Conservation (phyloP, 2,797 vertebrate species). For the Dromococcyx pavoninus region DNA sequence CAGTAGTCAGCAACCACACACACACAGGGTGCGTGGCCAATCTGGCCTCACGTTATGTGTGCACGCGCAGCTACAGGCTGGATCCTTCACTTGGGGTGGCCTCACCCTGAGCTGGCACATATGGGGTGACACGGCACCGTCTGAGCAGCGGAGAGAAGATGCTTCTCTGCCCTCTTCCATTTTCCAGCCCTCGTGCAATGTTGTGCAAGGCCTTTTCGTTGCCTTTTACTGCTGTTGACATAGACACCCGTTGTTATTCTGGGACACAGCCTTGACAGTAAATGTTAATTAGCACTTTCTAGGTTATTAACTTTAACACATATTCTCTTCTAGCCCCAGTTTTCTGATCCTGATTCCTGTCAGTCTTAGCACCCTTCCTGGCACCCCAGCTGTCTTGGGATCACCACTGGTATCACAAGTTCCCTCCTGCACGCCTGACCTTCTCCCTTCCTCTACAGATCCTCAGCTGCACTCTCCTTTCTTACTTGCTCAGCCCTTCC, state of each 20-base stretch:
- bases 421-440: accelerated
- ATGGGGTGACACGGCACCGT: not conserved
- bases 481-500: not conserved
- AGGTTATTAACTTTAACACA: not conserved
- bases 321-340: not conserved
- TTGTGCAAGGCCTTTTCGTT: not conserved
- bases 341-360: not conserved
- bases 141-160: not conserved
- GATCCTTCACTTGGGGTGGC: not conserved
- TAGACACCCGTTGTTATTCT: accelerated
- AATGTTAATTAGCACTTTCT: not conserved
- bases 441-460: not conserved
- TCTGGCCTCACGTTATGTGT: not conserved
- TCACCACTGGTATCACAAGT: not conserved
- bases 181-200: not conserved
- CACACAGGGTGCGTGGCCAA: accelerated
- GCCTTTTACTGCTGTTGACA: not conserved
- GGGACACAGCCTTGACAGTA: not conserved
- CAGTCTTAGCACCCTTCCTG: not conserved
- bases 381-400: not conserved
- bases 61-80: not conserved
- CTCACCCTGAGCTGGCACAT: not conserved
- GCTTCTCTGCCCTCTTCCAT: not conserved
- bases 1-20: not conserved
- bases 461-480: not conserved